Evolutionary conservation across 35 echinoderm and acorn worm genomes (phyloP).

Genomic region (Apostichopus californicus): DNA sequence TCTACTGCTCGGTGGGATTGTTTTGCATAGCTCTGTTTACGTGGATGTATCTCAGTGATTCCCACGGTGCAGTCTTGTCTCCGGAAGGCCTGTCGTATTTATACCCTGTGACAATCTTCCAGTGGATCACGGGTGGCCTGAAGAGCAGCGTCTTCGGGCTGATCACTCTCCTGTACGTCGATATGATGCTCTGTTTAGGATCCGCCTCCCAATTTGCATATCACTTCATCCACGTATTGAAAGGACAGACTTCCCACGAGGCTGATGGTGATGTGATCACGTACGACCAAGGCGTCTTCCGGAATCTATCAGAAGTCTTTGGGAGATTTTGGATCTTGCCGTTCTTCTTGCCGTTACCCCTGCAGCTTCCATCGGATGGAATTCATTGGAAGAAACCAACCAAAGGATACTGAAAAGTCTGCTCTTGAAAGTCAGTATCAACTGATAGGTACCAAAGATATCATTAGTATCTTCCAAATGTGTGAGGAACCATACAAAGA

Average conservation of each 20-base stretch:
- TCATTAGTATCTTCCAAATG: neutral
- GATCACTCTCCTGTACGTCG: constrained; percentile 63
- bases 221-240: constrained; percentile 61
- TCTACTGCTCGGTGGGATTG: constrained; percentile 60
- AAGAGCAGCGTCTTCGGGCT: constrained; percentile 34
- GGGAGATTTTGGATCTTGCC: constrained; percentile 72
- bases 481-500: neutral
- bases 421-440: neutral
- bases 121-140: constrained; percentile 59
- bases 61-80: constrained; percentile 61
- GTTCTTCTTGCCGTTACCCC: constrained; percentile 73
- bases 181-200: constrained; percentile 59
- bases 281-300: constrained; percentile 41
- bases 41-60: constrained; percentile 55
- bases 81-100: constrained; percentile 49
- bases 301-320: constrained; percentile 79
- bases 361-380: constrained; percentile 67
- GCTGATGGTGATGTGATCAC: constrained; percentile 15
- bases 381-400: constrained; percentile 74
- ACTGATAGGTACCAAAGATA: neutral
- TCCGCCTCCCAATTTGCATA: constrained; percentile 50
- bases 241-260: constrained; percentile 80
- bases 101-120: constrained; percentile 60
- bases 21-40: constrained; percentile 48
- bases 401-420: constrained; percentile 57